Percentiles rank a stretch among this genome's conserved stretches.
Evolutionary conservation across 2,888 invertebrate species (phyloP).

Genomic region (Geotrupes spiniger): DNA sequence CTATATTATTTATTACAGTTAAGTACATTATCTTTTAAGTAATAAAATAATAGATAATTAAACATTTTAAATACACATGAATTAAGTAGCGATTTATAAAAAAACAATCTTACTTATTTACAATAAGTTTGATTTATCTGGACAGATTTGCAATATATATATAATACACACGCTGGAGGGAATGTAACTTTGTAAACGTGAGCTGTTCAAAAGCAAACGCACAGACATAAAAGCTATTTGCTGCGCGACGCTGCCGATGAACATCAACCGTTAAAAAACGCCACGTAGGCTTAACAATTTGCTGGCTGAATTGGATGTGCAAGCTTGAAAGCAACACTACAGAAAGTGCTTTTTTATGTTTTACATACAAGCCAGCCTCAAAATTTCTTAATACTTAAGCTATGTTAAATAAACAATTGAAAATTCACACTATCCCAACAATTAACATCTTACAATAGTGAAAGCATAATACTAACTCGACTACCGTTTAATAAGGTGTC

Average conservation of each 20-base stretch:
- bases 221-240: constrained; percentile 15
- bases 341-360: constrained; percentile 36
- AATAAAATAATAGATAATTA: constrained; percentile 49
- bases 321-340: constrained; percentile 46
- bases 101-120: constrained; percentile 49
- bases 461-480: constrained; percentile 26
- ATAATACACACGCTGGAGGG: constrained; percentile 50
- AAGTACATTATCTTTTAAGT: constrained; percentile 49
- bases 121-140: constrained; percentile 52
- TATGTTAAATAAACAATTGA: constrained; percentile 16
- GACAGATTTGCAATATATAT: constrained; percentile 53
- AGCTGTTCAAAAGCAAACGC: constrained; percentile 24
- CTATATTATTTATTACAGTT: constrained; percentile 47
- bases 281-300: constrained; percentile 38
- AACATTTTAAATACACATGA: constrained; percentile 42
- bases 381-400: constrained; percentile 25
- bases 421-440: constrained; percentile 22
- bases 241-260: constrained; percentile 18
- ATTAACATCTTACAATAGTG: constrained; percentile 29
- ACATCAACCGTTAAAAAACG: constrained; percentile 37
- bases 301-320: constrained; percentile 44
- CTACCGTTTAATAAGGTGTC: constrained; percentile 21
- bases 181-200: constrained; percentile 44
- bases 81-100: constrained; percentile 46
- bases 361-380: constrained; percentile 30